phyloP scores from a whole-genome alignment of 1,140 invertebrate genomes.

The Ceratitis capitata region DNA sequence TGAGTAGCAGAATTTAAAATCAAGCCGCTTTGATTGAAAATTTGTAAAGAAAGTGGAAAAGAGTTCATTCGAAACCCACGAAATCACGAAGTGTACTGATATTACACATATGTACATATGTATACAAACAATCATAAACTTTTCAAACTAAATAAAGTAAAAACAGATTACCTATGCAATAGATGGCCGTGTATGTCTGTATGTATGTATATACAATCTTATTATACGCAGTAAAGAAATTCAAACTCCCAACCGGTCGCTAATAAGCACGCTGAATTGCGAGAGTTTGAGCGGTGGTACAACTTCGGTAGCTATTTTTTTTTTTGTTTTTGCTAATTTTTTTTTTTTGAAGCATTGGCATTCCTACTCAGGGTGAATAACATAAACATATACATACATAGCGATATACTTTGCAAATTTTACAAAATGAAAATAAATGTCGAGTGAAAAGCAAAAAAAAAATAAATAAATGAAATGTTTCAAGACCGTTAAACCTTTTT shows the following conservation, averaged over 20 bases:
- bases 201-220: not conserved
- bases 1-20: too few relatives aligned
- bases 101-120: too few relatives aligned
- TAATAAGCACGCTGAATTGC: not conserved
- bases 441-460: not conserved
- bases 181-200: not conserved
- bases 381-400: not conserved
- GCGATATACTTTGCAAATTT: slow-evolving; percentile 4
- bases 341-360: slow-evolving; percentile 16
- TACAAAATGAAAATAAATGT: not conserved
- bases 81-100: too few relatives aligned
- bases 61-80: too few relatives aligned
- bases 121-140: too few relatives aligned
- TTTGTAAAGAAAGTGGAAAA: too few relatives aligned
- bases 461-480: not conserved
- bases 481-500: slow-evolving; percentile 9
- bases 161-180: too few relatives aligned
- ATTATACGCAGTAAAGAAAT: too few relatives aligned
- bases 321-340: not conserved
- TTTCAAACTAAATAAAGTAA: too few relatives aligned
- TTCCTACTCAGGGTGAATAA: slow-evolving; percentile 31
- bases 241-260: not conserved
- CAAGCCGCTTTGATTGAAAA: too few relatives aligned
- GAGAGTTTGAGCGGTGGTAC: not conserved
- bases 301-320: too few relatives aligned